Conservation (phyloP, 2,888 invertebrate species). For the Pachycephus smyrnensis region DNA sequence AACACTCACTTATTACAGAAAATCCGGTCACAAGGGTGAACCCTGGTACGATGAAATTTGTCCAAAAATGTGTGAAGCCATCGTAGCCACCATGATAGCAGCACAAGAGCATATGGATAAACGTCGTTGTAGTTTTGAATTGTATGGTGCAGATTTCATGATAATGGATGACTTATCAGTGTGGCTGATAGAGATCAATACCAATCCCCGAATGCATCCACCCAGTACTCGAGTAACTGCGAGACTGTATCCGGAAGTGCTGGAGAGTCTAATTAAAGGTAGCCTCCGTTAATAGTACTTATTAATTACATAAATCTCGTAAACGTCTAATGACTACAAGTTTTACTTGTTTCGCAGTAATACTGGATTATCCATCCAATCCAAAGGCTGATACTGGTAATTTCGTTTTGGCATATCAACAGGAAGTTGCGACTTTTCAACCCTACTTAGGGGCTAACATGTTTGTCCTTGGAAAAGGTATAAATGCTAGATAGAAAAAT, state of each 20-base stretch:
- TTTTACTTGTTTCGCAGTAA: conserved; percentile 72
- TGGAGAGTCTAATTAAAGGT: conserved; percentile 92
- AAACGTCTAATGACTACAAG: conserved; percentile 2
- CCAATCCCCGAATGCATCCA: conserved; percentile 84
- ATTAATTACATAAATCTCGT: conserved; percentile 9
- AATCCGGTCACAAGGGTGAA: conserved; percentile 65
- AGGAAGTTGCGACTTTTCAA: conserved; percentile 79
- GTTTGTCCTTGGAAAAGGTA: conserved; percentile 75
- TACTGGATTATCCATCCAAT: conserved; percentile 79
- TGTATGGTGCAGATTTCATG: conserved; percentile 95
- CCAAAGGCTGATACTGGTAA: conserved; percentile 82
- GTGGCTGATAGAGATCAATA: conserved; percentile 94
- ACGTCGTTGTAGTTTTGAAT: conserved; percentile 81
- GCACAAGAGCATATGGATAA: conserved; percentile 77
- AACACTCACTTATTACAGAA: conserved; percentile 53
- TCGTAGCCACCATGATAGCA: conserved; percentile 80
- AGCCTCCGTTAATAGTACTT: conserved; percentile 17
- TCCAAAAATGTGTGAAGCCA: conserved; percentile 83
- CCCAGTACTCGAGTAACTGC: conserved; percentile 86
- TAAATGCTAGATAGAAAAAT: conserved; percentile 58
- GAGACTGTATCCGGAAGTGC: conserved; percentile 81
- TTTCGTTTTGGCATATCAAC: conserved; percentile 83
- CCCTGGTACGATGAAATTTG: conserved; percentile 80
- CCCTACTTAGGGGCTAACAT: conserved; percentile 82
- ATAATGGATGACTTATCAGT: conserved; percentile 86